Percentiles rank a stretch among this genome's conserved stretches.
Evolutionary conservation across 2,797 vertebrate genomes (phyloP).

Genomic region (Cyprinella venusta): DNA sequence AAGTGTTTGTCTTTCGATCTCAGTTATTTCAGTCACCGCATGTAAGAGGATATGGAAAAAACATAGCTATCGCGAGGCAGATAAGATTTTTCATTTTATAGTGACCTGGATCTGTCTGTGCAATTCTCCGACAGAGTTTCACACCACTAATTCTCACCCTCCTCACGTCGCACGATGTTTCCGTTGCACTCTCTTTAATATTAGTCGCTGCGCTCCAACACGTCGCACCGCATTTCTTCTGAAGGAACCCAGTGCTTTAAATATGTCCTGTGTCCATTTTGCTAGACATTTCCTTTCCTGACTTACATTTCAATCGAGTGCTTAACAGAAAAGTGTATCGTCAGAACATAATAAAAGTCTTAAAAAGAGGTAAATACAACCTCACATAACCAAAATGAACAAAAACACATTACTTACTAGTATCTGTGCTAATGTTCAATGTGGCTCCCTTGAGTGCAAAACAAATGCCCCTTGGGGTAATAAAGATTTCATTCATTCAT

Average conservation of each 20-base stretch:
- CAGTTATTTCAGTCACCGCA: background rate
- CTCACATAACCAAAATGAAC: too few relatives aligned
- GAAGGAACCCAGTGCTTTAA: background rate
- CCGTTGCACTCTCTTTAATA: constrained; percentile 12
- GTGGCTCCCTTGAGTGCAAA: too few relatives aligned
- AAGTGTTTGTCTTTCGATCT: background rate
- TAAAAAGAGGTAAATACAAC: too few relatives aligned
- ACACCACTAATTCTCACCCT: constrained; percentile 16
- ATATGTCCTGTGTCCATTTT: too few relatives aligned
- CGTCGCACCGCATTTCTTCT: background rate
- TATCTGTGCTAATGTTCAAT: too few relatives aligned
- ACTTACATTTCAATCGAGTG: too few relatives aligned
- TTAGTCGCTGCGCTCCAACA: background rate
- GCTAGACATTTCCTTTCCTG: too few relatives aligned
- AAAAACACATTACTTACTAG: too few relatives aligned
- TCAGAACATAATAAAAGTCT: too few relatives aligned
- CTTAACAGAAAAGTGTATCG: too few relatives aligned
- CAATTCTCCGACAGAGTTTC: constrained; percentile 4
- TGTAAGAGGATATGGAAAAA: background rate
- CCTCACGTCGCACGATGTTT: background rate
- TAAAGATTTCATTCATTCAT: too few relatives aligned
- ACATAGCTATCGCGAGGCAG: background rate
- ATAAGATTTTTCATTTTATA: constrained; percentile 24
- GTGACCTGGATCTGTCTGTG: constrained; percentile 36
- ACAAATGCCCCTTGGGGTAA: too few relatives aligned